Percentiles rank a stretch among this genome's conserved stretches.
phyloP scores from a whole-genome alignment of 2,888 invertebrate genomes.

The Hipparchia sbordonii region DNA sequence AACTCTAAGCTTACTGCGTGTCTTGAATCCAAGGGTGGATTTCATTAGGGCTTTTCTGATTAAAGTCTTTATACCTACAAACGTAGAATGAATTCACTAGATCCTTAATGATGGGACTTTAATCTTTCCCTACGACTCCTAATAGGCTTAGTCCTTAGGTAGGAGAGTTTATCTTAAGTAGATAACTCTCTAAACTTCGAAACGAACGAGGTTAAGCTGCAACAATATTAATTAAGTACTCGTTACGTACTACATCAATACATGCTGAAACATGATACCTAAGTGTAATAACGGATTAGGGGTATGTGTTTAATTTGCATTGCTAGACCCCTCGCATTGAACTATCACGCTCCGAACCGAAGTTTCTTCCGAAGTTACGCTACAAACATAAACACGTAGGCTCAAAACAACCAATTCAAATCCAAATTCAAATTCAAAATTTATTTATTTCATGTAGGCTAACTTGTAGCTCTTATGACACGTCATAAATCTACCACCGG shows the following conservation, averaged over 20 bases:
- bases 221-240: background rate
- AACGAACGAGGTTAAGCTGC: background rate
- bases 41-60: background rate
- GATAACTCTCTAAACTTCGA: background rate
- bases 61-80: background rate
- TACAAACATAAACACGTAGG: too few species aligned
- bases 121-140: background rate
- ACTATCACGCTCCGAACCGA: too few species aligned
- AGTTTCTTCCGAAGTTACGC: too few species aligned
- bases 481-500: too few species aligned
- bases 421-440: too few species aligned
- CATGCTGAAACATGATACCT: too few species aligned
- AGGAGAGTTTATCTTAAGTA: background rate
- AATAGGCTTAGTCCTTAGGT: background rate
- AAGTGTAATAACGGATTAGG: too few species aligned
- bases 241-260: background rate
- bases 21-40: background rate
- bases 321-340: too few species aligned
- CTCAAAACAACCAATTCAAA: too few species aligned
- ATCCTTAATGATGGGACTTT: constrained; percentile 7
- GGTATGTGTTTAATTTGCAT: too few species aligned
- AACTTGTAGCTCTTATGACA: too few species aligned
- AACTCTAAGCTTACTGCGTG: background rate
- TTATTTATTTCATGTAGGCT: too few species aligned
- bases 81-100: background rate